Evolutionary conservation across 1,140 invertebrate genomes (phyloP).

Genomic region (silkworm (Bombyx mori)): DNA sequence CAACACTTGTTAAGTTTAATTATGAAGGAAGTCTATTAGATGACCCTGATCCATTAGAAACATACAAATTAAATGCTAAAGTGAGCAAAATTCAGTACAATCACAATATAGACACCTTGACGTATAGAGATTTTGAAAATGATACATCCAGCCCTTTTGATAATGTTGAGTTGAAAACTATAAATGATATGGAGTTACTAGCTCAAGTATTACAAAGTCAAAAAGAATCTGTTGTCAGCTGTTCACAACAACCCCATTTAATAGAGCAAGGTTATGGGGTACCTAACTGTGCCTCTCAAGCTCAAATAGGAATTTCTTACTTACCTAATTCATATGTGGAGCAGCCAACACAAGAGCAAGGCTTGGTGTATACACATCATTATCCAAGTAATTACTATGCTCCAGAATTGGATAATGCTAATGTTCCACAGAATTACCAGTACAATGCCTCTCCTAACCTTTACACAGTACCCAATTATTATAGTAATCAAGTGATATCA

Average conservation of each 20-base stretch:
- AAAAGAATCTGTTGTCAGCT: conserved; percentile 37
- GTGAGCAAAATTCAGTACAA: conserved; percentile 42
- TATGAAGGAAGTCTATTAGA: conserved; percentile 54
- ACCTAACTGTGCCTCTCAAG: conserved; percentile 50
- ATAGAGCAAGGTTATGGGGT: conserved; percentile 34
- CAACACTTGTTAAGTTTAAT: conserved; percentile 44
- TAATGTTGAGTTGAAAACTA: conserved; percentile 90
- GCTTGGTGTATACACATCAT: conserved; percentile 42
- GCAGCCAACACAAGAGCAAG: conserved; percentile 40
- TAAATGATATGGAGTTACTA: conserved; percentile 90
- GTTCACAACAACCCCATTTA: conserved; percentile 28
- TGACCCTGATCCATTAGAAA: conserved; percentile 62
- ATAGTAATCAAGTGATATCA: conserved; percentile 31
- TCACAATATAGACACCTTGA: conserved; percentile 69
- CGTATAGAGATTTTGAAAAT: conserved; percentile 87
- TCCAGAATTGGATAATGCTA: conserved; percentile 38
- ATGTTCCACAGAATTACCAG: conserved; percentile 50
- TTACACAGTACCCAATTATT: conserved; percentile 32
- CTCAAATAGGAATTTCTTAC: conserved; percentile 44
- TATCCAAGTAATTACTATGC: conserved; percentile 57
- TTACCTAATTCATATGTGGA: conserved; percentile 47
- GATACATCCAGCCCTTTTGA: conserved; percentile 93
- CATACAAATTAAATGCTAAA: conserved; percentile 48
- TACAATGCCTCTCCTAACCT: conserved; percentile 49
- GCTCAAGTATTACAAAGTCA: conserved; percentile 76